Percentiles rank a stretch among this genome's conserved stretches.
Evolutionary conservation across 2,797 vertebrate genomes (phyloP).

Genomic region (Octomys mimax): DNA sequence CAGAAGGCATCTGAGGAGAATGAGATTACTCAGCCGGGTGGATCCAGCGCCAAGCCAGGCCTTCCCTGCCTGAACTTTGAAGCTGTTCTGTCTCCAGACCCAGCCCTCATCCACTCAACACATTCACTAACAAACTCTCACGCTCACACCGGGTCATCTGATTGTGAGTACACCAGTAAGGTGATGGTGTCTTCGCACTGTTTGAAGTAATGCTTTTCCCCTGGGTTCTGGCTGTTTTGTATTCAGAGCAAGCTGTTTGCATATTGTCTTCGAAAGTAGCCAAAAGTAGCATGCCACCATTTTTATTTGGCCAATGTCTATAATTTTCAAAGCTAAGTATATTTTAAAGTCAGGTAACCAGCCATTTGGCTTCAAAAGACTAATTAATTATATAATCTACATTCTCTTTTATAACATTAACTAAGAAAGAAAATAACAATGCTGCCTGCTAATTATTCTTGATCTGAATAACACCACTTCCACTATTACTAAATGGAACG

Average conservation of each 20-base stretch:
- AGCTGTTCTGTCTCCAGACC: slow-evolving; percentile 90
- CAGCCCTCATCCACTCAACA: slow-evolving; percentile 90
- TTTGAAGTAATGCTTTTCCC: slow-evolving; percentile 50
- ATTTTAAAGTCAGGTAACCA: slow-evolving; percentile 70
- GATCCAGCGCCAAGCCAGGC: slow-evolving; percentile 91
- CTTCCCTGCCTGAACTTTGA: slow-evolving; percentile 94
- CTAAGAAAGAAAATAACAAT: slow-evolving; percentile 63
- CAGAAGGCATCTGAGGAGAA: slow-evolving; percentile 94
- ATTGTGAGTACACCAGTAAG: slow-evolving; percentile 90
- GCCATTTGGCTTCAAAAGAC: slow-evolving; percentile 42
- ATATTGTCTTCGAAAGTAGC: slow-evolving; percentile 70
- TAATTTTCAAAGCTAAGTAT: slow-evolving; percentile 53
- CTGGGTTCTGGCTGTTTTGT: slow-evolving; percentile 44
- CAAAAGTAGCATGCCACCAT: slow-evolving; percentile 76
- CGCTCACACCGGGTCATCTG: slow-evolving; percentile 92
- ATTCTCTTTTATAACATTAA: slow-evolving; percentile 70
- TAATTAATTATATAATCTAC: slow-evolving; percentile 25
- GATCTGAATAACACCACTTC: slow-evolving; percentile 66
- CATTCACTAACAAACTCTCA: slow-evolving; percentile 92
- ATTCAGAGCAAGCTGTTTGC: slow-evolving; percentile 55
- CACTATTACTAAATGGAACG: slow-evolving; percentile 43
- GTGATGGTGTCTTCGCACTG: slow-evolving; percentile 63
- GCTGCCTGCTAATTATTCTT: slow-evolving; percentile 73
- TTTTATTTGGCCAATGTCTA: slow-evolving; percentile 69
- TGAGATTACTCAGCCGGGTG: slow-evolving; percentile 93